A percentile compares a stretch with the other conserved stretches of the same genome.
Conservation (phyloP, 2,113 vertebrate genomes). For the Aramus guarauna region DNA sequence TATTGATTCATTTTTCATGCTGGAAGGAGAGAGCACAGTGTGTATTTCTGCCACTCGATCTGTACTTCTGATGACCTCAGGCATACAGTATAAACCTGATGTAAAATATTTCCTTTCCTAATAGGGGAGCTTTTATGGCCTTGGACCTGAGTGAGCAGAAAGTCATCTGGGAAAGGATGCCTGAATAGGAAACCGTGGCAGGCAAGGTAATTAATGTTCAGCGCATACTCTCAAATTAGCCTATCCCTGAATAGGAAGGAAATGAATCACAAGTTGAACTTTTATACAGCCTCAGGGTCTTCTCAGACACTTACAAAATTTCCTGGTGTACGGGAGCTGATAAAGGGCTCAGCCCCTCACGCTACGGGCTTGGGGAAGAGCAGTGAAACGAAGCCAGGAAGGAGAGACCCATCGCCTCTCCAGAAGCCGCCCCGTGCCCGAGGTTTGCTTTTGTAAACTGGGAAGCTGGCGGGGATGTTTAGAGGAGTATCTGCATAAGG, state of each 20-base stretch:
- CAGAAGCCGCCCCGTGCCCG: rapidly evolving
- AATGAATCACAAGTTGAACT: conserved; percentile 32
- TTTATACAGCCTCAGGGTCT: conserved; percentile 32
- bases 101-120: conserved; percentile 57
- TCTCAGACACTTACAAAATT: conserved; percentile 12
- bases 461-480: background rate
- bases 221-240: conserved; percentile 25
- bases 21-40: conserved; percentile 27
- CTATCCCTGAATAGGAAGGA: conserved; percentile 39
- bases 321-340: conserved; percentile 1
- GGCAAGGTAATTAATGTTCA: conserved; percentile 15
- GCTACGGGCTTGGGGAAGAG: background rate
- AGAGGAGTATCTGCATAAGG: background rate
- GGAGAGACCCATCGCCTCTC: rapidly evolving
- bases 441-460: background rate
- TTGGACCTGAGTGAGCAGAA: background rate
- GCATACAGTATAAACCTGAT: conserved; percentile 23
- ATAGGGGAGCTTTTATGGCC: conserved; percentile 37
- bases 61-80: conserved; percentile 63
- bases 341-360: background rate
- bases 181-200: background rate
- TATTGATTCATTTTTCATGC: conserved; percentile 55
- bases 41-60: conserved; percentile 51
- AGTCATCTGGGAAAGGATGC: conserved; percentile 3
- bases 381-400: rapidly evolving